Evolutionary conservation across 2,888 invertebrate species (phyloP), one percentile per base, ranked within the genome.

Genomic region (Drosophila aldrichi): DNA sequence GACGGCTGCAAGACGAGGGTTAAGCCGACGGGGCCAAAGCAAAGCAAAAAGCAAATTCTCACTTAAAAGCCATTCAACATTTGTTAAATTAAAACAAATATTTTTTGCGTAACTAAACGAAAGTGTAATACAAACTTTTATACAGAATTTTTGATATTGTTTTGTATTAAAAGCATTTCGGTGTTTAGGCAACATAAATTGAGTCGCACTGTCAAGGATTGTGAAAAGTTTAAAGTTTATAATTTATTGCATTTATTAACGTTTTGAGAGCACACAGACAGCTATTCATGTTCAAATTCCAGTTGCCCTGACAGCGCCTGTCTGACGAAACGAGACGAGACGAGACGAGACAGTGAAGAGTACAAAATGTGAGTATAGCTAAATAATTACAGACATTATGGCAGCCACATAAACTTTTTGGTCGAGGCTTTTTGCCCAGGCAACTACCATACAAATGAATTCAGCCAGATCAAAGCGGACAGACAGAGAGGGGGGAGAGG

Each of bases 401-500:
- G 67, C 71, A 70, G 70, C 59, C 62, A 73, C 70, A 79, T 79
- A 72, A 81, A 81, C 67, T 79, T 73, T 82, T 62, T 61, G 66
- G 43, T 6, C 43, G 18, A n/a, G 14, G 41, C 20, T 40, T 40
- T 40, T 40, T 40, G 16, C 38, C 38, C 38, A 18, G 40, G n/a
- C 20, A 14, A 14, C 68, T 62, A 55, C 68, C 59, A 55, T 58
- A 32, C 32, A 32, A 10, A 10, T 32, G 10, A 10, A 32, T 32
- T 32, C 84, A 74, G 68, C 66, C 71, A 84, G 83, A 84, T 87
- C 84, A 87, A 87, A 85, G 84, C 74, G 52, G 48, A 20, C 16
- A n/a, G 52, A 55, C 49, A 56, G 57, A 61, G 43, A 49, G 14
- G 10, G 20, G 20, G 2, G 6, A 9, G 22, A 7, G 16, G 9